phyloP scores from a whole-genome alignment of 1,140 invertebrate genomes.

The Pseudomyrmex sp. region DNA sequence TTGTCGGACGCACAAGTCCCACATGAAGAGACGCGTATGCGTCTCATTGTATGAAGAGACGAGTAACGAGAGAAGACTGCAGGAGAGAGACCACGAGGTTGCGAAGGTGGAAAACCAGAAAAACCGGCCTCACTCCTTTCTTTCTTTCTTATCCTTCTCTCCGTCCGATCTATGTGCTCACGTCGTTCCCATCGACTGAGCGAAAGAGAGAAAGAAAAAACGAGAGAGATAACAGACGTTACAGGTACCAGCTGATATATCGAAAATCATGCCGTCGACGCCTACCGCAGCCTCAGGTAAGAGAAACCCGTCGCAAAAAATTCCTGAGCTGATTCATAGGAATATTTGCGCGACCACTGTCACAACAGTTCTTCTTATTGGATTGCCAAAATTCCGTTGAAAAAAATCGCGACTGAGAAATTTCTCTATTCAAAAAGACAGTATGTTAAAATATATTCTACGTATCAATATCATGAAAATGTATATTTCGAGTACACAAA shows the following conservation, averaged over 20 bases:
- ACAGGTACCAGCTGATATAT: slow-evolving; percentile 75
- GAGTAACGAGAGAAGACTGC: slow-evolving; percentile 66
- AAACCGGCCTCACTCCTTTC: slow-evolving; percentile 79
- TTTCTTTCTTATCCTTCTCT: slow-evolving; percentile 56
- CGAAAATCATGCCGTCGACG: slow-evolving; percentile 73
- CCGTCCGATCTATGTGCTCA: slow-evolving; percentile 38
- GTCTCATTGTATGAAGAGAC: slow-evolving; percentile 35
- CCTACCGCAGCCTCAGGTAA: slow-evolving; percentile 69
- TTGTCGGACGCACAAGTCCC: neutral
- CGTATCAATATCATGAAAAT: too few relatives aligned
- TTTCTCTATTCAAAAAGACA: neutral
- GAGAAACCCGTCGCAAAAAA: slow-evolving; percentile 71
- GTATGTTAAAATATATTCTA: neutral
- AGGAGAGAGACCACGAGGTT: slow-evolving; percentile 62
- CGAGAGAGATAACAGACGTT: slow-evolving; percentile 52
- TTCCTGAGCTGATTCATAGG: slow-evolving; percentile 55
- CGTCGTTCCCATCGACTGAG: slow-evolving; percentile 31
- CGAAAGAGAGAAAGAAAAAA: slow-evolving; percentile 7
- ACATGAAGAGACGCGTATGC: slow-evolving; percentile 41
- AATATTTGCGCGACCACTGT: neutral
- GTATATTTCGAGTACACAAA: too few relatives aligned
- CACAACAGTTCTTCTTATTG: neutral
- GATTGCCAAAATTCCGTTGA: slow-evolving; percentile 28
- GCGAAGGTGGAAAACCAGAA: slow-evolving; percentile 79
- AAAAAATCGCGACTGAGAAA: too few relatives aligned